phyloP scores from a whole-genome alignment of 2,113 vertebrate genomes.

The Panthera tigris region DNA sequence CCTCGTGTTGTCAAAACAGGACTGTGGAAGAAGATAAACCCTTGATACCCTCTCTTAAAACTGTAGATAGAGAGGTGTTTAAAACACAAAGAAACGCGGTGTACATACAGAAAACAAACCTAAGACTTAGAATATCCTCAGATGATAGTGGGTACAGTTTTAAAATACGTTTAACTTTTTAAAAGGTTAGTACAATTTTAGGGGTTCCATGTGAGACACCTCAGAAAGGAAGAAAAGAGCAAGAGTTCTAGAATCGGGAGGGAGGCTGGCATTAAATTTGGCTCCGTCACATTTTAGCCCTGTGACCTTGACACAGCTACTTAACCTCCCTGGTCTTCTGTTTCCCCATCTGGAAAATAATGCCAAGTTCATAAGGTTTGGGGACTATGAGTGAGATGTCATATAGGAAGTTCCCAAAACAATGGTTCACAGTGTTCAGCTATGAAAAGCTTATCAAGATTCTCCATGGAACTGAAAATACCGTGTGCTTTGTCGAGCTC shows the following conservation, averaged over 20 bases:
- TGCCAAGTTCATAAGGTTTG: neutral
- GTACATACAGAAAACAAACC: constrained; percentile 21
- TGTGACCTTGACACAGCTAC: constrained; percentile 42
- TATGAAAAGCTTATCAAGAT: neutral
- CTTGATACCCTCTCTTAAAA: constrained; percentile 45
- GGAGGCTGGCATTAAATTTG: constrained; percentile 34
- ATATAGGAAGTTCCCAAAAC: neutral
- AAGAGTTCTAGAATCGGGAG: neutral
- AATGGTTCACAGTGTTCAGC: neutral
- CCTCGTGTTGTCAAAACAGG: constrained; percentile 54
- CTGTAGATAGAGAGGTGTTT: constrained; percentile 27
- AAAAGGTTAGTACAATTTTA: constrained; percentile 21
- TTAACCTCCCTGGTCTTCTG: neutral
- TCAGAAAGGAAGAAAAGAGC: constrained; percentile 2
- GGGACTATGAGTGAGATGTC: neutral
- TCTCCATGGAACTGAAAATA: neutral
- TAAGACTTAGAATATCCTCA: neutral
- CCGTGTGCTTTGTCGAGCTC: neutral
- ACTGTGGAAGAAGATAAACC: constrained; percentile 60
- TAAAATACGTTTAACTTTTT: constrained; percentile 34
- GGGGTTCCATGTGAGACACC: neutral
- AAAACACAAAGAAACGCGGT: constrained; percentile 57
- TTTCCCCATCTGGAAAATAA: constrained; percentile 43
- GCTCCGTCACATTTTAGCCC: neutral
- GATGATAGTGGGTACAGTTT: neutral